Percentiles rank a stretch among this genome's conserved stretches.
Evolutionary conservation across 2,113 vertebrate genomes (phyloP).

Genomic region (Amblyornis subalaris): DNA sequence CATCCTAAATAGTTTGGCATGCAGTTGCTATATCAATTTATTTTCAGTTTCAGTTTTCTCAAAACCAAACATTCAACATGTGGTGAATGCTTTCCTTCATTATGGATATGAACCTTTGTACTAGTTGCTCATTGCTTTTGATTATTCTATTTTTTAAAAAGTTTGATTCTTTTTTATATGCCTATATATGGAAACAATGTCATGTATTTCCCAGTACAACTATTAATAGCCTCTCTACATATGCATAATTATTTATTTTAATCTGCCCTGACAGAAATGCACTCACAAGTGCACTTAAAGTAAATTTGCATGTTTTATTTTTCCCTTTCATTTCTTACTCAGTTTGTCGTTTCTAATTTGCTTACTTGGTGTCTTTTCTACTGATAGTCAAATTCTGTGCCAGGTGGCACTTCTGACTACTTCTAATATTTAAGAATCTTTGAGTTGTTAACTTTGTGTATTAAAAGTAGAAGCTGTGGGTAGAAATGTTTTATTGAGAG

Average conservation of each 20-base stretch:
- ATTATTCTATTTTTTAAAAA: neutral
- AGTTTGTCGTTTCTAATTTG: neutral
- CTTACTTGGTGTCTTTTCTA: neutral
- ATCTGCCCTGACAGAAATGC: neutral
- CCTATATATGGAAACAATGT: neutral
- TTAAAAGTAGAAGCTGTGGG: neutral
- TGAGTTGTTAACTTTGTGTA: neutral
- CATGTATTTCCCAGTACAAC: neutral
- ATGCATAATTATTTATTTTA: conserved; percentile 13
- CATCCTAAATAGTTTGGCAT: neutral
- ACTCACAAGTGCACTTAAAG: neutral
- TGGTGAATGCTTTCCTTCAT: neutral
- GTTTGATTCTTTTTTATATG: neutral
- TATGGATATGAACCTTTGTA: neutral
- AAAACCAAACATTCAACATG: neutral
- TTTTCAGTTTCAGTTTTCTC: neutral
- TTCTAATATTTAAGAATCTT: neutral
- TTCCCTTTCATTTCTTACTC: neutral
- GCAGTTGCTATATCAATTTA: neutral
- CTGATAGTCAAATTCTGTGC: neutral
- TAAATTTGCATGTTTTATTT: neutral
- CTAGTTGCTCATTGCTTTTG: neutral
- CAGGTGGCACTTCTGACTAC: fast-evolving
- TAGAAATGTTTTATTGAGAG: neutral
- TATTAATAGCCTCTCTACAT: neutral